These are phyloP conservation scores for Typhlomys cinereus DNA, from an alignment of 2,113 vertebrate species.

Conservation along the genomic window DNA sequence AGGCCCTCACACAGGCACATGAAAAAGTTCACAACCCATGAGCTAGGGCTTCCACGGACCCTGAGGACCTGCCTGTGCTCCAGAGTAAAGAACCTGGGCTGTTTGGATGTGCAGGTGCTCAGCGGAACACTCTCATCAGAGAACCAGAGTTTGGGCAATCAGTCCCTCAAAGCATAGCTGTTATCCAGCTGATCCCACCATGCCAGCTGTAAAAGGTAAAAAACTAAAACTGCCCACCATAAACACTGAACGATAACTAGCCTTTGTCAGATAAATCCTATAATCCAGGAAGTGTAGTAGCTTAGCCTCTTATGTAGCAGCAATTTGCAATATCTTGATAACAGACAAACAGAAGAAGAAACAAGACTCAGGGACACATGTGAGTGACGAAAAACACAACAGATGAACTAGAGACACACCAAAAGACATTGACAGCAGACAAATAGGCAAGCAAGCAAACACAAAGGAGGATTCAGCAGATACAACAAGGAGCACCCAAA, in stretches of 20 bases:
- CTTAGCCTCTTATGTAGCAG: neutral
- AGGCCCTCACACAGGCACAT: neutral
- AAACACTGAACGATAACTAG: neutral
- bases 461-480: neutral
- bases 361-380: neutral
- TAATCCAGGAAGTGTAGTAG: neutral
- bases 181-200: neutral
- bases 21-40: neutral
- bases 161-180: constrained; percentile 7
- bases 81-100: neutral
- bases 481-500: no score
- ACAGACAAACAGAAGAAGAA: neutral
- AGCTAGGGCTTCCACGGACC: neutral
- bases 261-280: neutral
- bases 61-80: neutral
- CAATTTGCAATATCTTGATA: neutral
- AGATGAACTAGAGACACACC: neutral
- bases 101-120: constrained; percentile 6
- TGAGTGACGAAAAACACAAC: neutral
- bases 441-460: neutral
- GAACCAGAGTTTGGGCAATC: constrained; percentile 22
- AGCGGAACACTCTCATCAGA: constrained; percentile 18
- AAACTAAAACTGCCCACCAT: neutral
- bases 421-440: neutral
- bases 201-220: neutral